Percentiles rank a stretch among this genome's conserved stretches.
phyloP scores from a whole-genome alignment of 2,888 invertebrate genomes.

The Brenthis daphne region DNA sequence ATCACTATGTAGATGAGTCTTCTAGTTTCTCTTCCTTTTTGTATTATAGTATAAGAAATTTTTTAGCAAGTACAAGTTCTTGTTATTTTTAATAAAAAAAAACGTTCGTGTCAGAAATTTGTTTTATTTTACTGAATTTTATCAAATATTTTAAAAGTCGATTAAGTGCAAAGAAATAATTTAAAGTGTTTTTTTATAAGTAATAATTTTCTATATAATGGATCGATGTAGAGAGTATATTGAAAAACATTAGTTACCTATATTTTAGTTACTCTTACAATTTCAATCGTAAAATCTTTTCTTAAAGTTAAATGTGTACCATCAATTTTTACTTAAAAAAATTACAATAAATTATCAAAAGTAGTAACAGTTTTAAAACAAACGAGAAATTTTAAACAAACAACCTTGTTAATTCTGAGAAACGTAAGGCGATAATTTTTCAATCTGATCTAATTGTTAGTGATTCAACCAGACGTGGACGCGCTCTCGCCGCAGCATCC shows the following conservation, averaged over 20 bases:
- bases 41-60: conserved; percentile 29
- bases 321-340: too few relatives aligned
- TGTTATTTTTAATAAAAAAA: conserved; percentile 36
- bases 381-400: conserved; percentile 8
- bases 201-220: too few relatives aligned
- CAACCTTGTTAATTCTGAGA: conserved; percentile 28
- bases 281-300: too few relatives aligned
- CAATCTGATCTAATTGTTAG: conserved; percentile 55
- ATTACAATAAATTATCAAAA: too few relatives aligned
- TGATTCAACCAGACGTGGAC: conserved; percentile 50
- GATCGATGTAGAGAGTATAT: too few relatives aligned
- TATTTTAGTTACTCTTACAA: too few relatives aligned
- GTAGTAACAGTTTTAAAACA: too few relatives aligned
- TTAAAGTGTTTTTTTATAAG: too few relatives aligned
- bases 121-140: conserved; percentile 12
- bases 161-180: neutral
- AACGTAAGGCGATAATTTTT: conserved; percentile 39
- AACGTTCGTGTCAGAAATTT: neutral
- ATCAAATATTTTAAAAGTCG: conserved; percentile 2
- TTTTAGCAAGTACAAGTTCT: conserved; percentile 25
- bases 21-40: conserved; percentile 27
- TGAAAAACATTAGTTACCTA: too few relatives aligned
- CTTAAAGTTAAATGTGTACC: too few relatives aligned
- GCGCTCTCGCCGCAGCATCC: conserved; percentile 47
- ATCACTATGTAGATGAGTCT: neutral